These are phyloP conservation scores for Leptoteleia sp. DNA, from an alignment of 1,140 invertebrate species.

Conservation along the genomic window DNA sequence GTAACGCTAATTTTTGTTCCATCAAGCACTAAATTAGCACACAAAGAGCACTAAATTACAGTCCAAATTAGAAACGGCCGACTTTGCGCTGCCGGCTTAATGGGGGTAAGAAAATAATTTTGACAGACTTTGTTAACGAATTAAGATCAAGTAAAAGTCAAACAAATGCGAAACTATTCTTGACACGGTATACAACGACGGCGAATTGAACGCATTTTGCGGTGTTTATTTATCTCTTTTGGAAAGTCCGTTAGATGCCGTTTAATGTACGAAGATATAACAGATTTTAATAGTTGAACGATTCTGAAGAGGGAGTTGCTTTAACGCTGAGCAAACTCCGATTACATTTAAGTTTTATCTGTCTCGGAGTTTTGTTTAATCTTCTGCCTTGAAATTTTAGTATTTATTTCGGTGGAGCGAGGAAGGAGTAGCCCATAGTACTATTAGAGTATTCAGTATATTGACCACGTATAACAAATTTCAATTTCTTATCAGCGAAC, in stretches of 20 bases:
- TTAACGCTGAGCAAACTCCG: constrained; percentile 38
- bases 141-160: constrained; percentile 18
- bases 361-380: constrained; percentile 41
- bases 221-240: constrained; percentile 38
- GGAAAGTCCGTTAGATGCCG: constrained; percentile 34
- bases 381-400: constrained; percentile 31
- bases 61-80: too few species aligned
- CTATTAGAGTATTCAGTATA: constrained; percentile 16
- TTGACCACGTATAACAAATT: constrained; percentile 7
- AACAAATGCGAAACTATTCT: constrained; percentile 13
- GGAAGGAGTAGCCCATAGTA: constrained; percentile 15
- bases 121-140: constrained; percentile 9
- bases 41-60: too few species aligned
- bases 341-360: constrained; percentile 52
- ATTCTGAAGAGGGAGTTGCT: constrained; percentile 29
- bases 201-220: constrained; percentile 21
- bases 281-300: constrained; percentile 53
- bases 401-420: constrained; percentile 30
- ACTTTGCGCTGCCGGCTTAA: too few species aligned
- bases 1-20: too few species aligned
- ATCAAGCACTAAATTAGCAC: too few species aligned
- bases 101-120: too few species aligned
- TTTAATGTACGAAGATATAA: constrained; percentile 42
- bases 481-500: not conserved
- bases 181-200: constrained; percentile 13